phyloP scores from a whole-genome alignment of 1,140 invertebrate genomes.

The Venustaconcha ellipsiformis region DNA sequence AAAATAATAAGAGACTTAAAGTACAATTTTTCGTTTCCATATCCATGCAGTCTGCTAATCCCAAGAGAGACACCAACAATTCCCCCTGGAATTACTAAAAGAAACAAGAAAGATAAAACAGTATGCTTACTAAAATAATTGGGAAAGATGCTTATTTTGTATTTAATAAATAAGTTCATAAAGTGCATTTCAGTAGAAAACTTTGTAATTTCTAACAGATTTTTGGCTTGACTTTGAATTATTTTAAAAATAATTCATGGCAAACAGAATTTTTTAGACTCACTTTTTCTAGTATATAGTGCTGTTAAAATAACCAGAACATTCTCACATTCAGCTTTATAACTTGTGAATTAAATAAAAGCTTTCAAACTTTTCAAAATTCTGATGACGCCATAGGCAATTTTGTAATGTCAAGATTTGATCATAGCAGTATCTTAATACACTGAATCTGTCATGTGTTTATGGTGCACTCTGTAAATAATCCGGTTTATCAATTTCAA shows the following conservation, averaged over 20 bases:
- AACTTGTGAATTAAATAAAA: neutral
- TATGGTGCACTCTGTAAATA: too few species aligned
- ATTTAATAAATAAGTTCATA: neutral
- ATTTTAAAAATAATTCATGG: neutral
- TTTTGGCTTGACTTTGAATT: neutral
- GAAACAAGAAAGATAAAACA: neutral
- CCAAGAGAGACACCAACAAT: slow-evolving; percentile 8
- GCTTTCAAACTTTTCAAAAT: neutral
- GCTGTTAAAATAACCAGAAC: neutral
- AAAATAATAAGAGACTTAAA: neutral
- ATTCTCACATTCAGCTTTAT: neutral
- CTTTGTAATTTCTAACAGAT: neutral
- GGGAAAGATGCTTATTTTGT: neutral
- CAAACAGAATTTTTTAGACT: neutral
- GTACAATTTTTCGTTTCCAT: slow-evolving; percentile 14
- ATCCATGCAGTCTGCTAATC: slow-evolving; percentile 1
- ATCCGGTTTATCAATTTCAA: too few species aligned
- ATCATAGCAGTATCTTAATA: neutral
- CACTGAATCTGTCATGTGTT: neutral
- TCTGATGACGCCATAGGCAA: neutral
- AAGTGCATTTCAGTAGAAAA: neutral
- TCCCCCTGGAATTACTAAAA: slow-evolving; percentile 9
- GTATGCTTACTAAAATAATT: neutral
- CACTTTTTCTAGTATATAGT: neutral
- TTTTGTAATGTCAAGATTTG: neutral